Evolutionary conservation across 2,113 vertebrate genomes (phyloP).

Genomic region (Grammomys dolichurus): DNA sequence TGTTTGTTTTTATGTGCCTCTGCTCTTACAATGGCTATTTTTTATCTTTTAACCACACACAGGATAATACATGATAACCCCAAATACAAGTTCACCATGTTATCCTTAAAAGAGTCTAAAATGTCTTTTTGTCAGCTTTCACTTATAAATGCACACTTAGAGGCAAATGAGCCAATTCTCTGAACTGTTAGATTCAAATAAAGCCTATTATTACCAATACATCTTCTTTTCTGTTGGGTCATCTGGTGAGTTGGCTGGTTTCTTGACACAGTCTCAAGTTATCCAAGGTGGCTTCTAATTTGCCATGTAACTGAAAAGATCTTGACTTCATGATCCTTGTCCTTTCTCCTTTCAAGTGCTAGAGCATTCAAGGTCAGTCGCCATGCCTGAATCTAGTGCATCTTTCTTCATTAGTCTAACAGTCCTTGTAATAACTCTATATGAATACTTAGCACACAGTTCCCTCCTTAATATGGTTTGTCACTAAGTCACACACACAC

Average conservation of each 20-base stretch:
- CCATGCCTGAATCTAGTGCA: not conserved
- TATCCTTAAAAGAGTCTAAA: not conserved
- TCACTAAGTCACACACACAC: not conserved
- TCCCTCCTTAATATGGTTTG: not conserved
- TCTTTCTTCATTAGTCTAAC: not conserved
- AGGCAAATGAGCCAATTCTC: not conserved
- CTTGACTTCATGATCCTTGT: not conserved
- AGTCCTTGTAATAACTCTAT: not conserved
- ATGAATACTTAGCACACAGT: not conserved
- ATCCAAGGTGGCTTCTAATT: not conserved
- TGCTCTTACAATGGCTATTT: not conserved
- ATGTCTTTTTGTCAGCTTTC: not conserved
- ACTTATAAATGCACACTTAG: not conserved
- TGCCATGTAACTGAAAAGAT: not conserved
- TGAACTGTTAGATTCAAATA: not conserved
- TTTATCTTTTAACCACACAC: not conserved
- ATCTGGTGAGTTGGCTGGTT: not conserved
- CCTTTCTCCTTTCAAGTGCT: not conserved
- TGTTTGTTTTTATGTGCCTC: too few relatives aligned
- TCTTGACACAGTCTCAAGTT: not conserved
- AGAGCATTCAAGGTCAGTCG: not conserved
- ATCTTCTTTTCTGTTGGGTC: not conserved
- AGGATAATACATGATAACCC: not conserved
- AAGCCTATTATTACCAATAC: not conserved
- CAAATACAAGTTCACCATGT: not conserved